Evolutionary conservation across 2,888 invertebrate species (phyloP), one percentile per base, ranked within the genome.

Genomic region (Crioceris asparagi): DNA sequence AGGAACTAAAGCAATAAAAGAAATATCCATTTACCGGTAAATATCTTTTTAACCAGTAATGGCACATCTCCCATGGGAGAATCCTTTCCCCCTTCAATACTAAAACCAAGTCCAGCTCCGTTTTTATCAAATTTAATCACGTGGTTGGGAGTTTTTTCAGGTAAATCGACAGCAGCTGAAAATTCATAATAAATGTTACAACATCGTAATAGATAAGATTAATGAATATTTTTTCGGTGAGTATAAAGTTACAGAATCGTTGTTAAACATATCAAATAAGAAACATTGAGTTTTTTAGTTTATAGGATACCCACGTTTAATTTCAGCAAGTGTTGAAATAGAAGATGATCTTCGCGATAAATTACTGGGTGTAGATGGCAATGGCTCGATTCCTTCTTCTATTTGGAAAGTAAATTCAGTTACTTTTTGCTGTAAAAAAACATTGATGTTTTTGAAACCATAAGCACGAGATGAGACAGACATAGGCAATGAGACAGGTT

Each of bases 51-150:
- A 53, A 94, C 79, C 35, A 83, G 77, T 44, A 94, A 74, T 31
- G 93, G 91, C 54, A 79, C 74, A 64, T 93, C 88, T 16, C 94
- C 94, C 42, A 79, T 71, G 4, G 88, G 88, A 16, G 92, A 92
- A 62, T 87, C 90, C 49, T 83, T 79, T 32, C 94, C 94, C 35
- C 94, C 94, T 56, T 93, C 92, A 46, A 94, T 76, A 53, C 92
- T 91, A 64, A 94, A 92, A 34, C 94, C 94, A 38, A 94, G 74
- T 4, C 93, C 93, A 43, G 86, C 87, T 43, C 86, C 88, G 54
- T 84, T 85, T 61, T 81, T 83, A 29, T 74, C 63, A 14, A 79
- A 63, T n/a, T 70, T 64, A 29, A 75, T 62, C 7, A 51, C 45
- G 33, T 54, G 43, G 6, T 50, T 56, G 3, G 53, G 49, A n/a